A percentile compares a stretch with the other conserved stretches of the same genome.
Evolutionary conservation across 2,888 invertebrate species (phyloP).

Genomic region (Cryptus armator): DNA sequence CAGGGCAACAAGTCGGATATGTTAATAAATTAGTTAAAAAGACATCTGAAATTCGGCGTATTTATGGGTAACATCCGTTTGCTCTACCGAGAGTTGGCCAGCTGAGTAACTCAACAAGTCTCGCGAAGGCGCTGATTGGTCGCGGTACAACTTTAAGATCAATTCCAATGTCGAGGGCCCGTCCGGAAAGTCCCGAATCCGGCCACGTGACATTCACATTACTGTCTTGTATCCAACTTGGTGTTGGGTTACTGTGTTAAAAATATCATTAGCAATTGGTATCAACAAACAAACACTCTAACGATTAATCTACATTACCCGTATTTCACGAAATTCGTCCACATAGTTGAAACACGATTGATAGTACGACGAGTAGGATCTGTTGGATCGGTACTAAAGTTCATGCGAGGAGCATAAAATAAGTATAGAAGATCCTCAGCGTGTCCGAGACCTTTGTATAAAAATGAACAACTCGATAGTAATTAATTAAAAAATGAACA

Average conservation of each 20-base stretch:
- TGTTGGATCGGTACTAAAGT: conserved; percentile 4
- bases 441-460: conserved; percentile 49
- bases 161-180: conserved; percentile 7
- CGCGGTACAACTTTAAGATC: background rate
- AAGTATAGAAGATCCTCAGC: conserved; percentile 50
- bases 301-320: background rate
- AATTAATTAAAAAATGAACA: background rate
- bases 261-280: background rate
- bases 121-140: background rate
- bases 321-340: conserved; percentile 68
- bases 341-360: conserved; percentile 53
- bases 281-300: background rate
- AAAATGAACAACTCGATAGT: background rate
- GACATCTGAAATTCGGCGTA: background rate
- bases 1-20: too few species aligned
- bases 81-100: background rate
- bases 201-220: background rate
- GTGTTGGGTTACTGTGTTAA: conserved; percentile 17
- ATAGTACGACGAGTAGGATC: conserved; percentile 38
- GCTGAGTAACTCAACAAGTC: background rate
- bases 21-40: too few species aligned
- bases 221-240: conserved; percentile 2
- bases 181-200: background rate
- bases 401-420: conserved; percentile 22
- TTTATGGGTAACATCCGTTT: background rate